Conservation (phyloP, 1,140 invertebrate species). For the Bathynomus jamesi region DNA sequence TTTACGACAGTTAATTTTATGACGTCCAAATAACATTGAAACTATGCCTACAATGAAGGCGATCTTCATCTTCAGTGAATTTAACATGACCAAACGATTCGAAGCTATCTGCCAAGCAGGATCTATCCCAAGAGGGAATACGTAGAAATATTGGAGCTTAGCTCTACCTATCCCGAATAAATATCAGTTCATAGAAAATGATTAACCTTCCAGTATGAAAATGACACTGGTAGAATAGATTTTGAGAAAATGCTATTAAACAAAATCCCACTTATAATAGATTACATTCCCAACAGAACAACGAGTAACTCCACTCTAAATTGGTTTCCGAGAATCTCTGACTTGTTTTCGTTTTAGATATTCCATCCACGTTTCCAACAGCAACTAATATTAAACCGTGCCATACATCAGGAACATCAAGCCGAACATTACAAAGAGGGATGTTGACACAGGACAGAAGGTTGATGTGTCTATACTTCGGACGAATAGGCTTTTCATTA, state of each 20-base stretch:
- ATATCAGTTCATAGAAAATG: neutral
- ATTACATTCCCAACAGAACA: too few relatives aligned
- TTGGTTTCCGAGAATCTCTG: too few relatives aligned
- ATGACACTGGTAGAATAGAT: neutral
- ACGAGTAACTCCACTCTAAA: too few relatives aligned
- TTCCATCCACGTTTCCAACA: too few relatives aligned
- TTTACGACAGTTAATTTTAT: neutral
- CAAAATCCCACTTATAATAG: too few relatives aligned
- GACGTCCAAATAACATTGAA: neutral
- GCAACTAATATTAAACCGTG: too few relatives aligned
- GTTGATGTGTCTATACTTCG: too few relatives aligned
- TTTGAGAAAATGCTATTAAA: neutral
- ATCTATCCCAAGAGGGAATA: neutral
- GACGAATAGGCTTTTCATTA: too few relatives aligned
- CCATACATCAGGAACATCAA: too few relatives aligned
- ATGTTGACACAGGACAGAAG: too few relatives aligned
- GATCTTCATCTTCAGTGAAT: neutral
- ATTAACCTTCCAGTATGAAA: neutral
- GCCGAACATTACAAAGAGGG: too few relatives aligned
- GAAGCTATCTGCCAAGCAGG: neutral
- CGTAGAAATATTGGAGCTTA: neutral
- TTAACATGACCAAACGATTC: neutral
- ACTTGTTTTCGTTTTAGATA: too few relatives aligned
- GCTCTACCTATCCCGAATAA: neutral
- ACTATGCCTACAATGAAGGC: neutral